These are phyloP conservation scores for Nasonovia ribisnigri DNA, from an alignment of 2,888 invertebrate species.

Conservation along the genomic window DNA sequence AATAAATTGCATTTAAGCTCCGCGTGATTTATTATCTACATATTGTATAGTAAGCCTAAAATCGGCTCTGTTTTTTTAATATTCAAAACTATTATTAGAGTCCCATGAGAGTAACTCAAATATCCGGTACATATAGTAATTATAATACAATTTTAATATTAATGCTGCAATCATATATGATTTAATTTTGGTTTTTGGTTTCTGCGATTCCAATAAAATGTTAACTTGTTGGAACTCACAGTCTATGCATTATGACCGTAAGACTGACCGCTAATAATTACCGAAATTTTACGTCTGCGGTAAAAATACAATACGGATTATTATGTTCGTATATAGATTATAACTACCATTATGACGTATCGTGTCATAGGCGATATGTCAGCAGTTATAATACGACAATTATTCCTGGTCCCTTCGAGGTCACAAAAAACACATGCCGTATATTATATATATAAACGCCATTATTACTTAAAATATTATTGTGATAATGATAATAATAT, in stretches of 20 bases:
- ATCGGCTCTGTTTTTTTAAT: too few relatives aligned
- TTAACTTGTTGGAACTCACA: neutral
- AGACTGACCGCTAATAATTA: neutral
- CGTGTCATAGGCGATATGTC: constrained; percentile 23
- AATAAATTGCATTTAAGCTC: too few relatives aligned
- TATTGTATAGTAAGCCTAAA: too few relatives aligned
- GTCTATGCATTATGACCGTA: neutral
- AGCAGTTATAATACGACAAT: constrained; percentile 41
- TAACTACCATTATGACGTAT: neutral
- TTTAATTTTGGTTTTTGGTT: neutral
- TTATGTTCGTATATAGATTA: neutral
- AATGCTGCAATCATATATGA: too few relatives aligned
- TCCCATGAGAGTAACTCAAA: too few relatives aligned
- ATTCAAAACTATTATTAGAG: too few relatives aligned
- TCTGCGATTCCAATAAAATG: neutral
- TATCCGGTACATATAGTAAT: too few relatives aligned
- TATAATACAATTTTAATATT: too few relatives aligned
- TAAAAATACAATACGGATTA: neutral
- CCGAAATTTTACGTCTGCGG: neutral
- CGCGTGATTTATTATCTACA: too few relatives aligned
- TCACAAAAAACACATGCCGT: constrained; percentile 8
- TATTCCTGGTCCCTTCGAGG: constrained; percentile 48
- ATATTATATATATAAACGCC: neutral
- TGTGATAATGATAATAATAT: constrained; percentile 21
- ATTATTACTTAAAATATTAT: constrained; percentile 11